Percentiles rank a stretch among this genome's conserved stretches.
phyloP scores from a whole-genome alignment of 2,888 invertebrate species.

The Athripsodes cinereus region DNA sequence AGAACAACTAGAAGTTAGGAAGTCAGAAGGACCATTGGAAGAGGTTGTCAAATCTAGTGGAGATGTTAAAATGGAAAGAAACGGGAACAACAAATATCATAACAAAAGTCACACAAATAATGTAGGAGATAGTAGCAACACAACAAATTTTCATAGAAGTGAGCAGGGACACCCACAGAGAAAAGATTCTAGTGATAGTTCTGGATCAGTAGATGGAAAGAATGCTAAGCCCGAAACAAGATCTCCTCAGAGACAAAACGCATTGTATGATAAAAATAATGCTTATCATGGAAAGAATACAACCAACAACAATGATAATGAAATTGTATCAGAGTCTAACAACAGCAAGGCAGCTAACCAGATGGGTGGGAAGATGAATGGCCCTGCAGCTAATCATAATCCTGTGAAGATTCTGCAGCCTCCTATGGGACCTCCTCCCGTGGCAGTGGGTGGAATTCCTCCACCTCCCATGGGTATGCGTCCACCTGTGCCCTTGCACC shows the following conservation, averaged over 20 bases:
- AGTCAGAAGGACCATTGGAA: conserved; percentile 9
- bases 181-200: conserved; percentile 22
- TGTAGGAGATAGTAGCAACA: conserved; percentile 9
- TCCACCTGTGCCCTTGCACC: conserved; percentile 30
- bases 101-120: not conserved
- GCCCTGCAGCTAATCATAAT: conserved; percentile 8
- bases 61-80: not conserved
- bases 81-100: not conserved
- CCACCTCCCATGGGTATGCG: conserved; percentile 29
- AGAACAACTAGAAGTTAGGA: conserved; percentile 35
- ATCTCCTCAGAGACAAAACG: conserved; percentile 1
- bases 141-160: not conserved
- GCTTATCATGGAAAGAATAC: not conserved
- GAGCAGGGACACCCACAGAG: conserved; percentile 2
- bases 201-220: conserved; percentile 4
- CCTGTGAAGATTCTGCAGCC: conserved; percentile 3
- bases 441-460: conserved; percentile 11
- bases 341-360: not conserved
- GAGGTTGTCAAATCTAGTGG: not conserved
- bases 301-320: not conserved
- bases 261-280: too few relatives aligned
- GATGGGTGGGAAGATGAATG: not conserved
- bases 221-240: not conserved
- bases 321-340: not conserved
- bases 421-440: not conserved